A percentile compares a stretch with the other conserved stretches of the same genome.
Evolutionary conservation across 2,888 invertebrate species (phyloP).

Genomic region (Tridacna gigas): DNA sequence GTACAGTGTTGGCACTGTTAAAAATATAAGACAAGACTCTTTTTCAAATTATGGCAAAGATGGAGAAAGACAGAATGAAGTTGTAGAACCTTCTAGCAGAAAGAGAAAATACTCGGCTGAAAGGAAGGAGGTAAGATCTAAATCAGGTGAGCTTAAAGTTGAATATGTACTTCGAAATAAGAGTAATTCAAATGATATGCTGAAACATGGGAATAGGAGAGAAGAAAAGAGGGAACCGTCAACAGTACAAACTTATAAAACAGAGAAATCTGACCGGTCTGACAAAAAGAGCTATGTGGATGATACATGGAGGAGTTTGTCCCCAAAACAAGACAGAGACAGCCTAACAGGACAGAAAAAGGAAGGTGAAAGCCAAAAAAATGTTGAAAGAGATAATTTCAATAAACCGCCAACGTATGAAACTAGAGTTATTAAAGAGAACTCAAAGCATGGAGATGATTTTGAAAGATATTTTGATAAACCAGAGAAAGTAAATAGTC

Average conservation of each 20-base stretch:
- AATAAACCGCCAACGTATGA: slow-evolving; percentile 34
- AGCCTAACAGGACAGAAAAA: background rate
- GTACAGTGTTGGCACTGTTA: background rate
- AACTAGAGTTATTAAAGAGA: slow-evolving; percentile 21
- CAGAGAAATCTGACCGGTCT: background rate
- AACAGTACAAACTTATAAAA: background rate
- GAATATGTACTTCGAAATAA: slow-evolving; percentile 58
- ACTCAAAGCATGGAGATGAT: slow-evolving; percentile 35
- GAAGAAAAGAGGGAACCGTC: background rate
- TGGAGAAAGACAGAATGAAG: background rate
- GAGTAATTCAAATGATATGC: slow-evolving; percentile 35
- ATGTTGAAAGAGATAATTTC: background rate
- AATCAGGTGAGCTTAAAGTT: slow-evolving; percentile 47
- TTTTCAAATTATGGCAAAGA: background rate
- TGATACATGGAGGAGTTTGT: background rate
- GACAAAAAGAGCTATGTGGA: background rate
- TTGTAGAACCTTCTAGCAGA: background rate
- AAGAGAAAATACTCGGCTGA: slow-evolving; percentile 20
- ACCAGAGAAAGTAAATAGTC: slow-evolving; percentile 45
- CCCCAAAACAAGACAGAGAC: background rate
- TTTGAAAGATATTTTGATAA: slow-evolving; percentile 61
- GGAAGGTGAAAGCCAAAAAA: background rate
- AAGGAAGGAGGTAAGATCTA: slow-evolving; percentile 8
- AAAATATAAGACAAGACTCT: background rate
- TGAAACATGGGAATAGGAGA: slow-evolving; percentile 26